Base-by-base conservation (phyloP, 2,797 vertebrate genomes). In the Cossypha heuglini region DNA sequence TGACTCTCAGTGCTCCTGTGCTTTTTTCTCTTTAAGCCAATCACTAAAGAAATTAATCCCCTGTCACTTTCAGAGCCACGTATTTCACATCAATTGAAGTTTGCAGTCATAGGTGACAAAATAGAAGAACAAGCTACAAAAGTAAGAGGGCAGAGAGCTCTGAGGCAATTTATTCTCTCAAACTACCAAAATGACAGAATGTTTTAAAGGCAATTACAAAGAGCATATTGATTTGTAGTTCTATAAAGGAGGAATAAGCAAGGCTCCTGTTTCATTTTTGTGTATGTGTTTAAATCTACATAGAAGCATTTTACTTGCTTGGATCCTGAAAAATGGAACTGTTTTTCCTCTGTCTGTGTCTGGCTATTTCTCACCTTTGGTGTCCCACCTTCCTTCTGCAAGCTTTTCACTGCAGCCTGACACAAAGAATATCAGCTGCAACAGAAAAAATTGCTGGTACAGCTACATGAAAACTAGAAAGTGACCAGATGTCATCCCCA, bases 101-200 rank as follows among this genome's bases (percentile, higher is more conserved):
- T 33, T 88, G 35, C 40, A 86, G 67, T 48, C 46, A 40, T 15
- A 90, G n/a, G 18, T 74, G 54, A 80, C 89, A 94, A 93, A 86
- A 86, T 22, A 92, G 71, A 82, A 84, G 45, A 77, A 45, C 16
- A 46, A 88, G 63, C 28, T 48, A 63, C 85, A 93, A 83, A 88
- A 59, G n/a, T 18, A 80, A 86, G 54, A 90, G 37, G 31, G 33
- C 33, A 90, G 63, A 84, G 40, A 88, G 33, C 17, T 88, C 54
- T 66, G n/a, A 90, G 66, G 43, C 37, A 84, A 76, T 90, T 93
- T 92, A 75, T 92, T 86, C 40, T 90, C 58, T 92, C 55, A 52
- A 77, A 54, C 40, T 63, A 69, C 76, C 20, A 84, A 90, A 37
- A 63, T 16, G 58, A n/a, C 35, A 69, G 54, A 66, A 28, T 48